A percentile compares a stretch with the other conserved stretches of the same genome.
These are phyloP conservation scores for Orthosia incerta DNA, from an alignment of 2,888 invertebrate genomes.

Conservation along the genomic window DNA sequence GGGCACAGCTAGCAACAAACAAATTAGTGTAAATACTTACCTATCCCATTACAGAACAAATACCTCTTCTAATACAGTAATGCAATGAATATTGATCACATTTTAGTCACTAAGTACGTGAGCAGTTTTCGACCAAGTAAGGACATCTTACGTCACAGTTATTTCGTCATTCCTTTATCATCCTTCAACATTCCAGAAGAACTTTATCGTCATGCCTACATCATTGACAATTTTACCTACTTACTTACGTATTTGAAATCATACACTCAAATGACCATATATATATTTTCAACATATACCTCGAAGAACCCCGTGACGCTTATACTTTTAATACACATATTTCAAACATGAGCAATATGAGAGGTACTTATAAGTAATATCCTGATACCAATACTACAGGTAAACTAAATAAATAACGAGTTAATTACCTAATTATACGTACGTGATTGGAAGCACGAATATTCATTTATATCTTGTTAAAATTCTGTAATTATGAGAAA, in stretches of 20 bases:
- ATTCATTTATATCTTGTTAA: neutral
- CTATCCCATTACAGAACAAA: too few species aligned
- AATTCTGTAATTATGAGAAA: neutral
- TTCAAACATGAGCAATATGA: neutral
- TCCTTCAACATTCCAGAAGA: neutral
- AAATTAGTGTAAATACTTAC: too few species aligned
- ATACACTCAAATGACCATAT: neutral
- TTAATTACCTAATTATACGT: neutral
- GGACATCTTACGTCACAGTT: neutral
- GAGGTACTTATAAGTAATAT: neutral
- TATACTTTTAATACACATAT: too few species aligned
- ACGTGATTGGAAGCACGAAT: neutral
- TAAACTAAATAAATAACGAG: neutral
- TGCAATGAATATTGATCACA: neutral
- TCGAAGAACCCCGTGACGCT: neutral
- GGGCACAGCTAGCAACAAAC: too few species aligned
- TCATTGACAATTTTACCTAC: neutral
- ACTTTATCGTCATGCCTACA: neutral
- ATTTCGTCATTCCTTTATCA: neutral
- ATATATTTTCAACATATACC: neutral
- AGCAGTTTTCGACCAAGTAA: neutral
- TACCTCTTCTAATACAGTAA: neutral
- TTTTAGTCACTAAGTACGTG: neutral
- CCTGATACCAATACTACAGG: constrained; percentile 17
- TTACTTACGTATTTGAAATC: neutral